phyloP scores from a whole-genome alignment of 2,113 vertebrate species.

The Cryptomyrus ogoouensis region DNA sequence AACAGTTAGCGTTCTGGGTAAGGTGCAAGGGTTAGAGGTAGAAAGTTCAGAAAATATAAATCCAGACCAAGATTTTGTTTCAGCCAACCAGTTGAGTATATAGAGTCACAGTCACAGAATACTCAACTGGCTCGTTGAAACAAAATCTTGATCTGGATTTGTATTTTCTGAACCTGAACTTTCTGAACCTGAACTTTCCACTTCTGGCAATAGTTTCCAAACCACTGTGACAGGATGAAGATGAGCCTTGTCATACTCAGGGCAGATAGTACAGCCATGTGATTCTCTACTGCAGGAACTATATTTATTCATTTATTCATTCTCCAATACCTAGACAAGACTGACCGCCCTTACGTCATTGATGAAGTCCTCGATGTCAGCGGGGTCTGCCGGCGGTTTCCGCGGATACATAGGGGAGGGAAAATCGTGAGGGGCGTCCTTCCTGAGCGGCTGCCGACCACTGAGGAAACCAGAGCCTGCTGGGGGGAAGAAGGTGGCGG shows the following conservation, averaged over 20 bases:
- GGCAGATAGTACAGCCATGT: neutral
- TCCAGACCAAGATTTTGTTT: neutral
- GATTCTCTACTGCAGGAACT: neutral
- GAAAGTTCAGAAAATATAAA: neutral
- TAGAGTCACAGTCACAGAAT: neutral
- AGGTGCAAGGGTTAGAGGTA: neutral
- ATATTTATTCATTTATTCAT: neutral
- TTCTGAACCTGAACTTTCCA: neutral
- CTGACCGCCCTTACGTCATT: constrained; percentile 60
- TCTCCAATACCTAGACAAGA: neutral
- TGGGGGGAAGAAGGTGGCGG: constrained; percentile 25
- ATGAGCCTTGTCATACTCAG: neutral
- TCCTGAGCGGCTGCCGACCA: constrained; percentile 66
- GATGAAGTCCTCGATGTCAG: constrained; percentile 87
- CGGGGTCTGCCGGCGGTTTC: constrained; percentile 62
- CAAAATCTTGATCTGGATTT: neutral
- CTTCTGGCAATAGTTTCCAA: neutral
- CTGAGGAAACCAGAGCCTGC: constrained; percentile 42
- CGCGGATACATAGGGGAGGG: constrained; percentile 56
- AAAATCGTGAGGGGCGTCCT: constrained; percentile 67
- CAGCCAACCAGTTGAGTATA: neutral
- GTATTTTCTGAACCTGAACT: neutral
- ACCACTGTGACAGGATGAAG: neutral
- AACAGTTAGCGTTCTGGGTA: neutral
- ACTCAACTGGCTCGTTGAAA: neutral